Conservation (phyloP, 2,888 invertebrate genomes). For the Dinocampus coccinellae region DNA sequence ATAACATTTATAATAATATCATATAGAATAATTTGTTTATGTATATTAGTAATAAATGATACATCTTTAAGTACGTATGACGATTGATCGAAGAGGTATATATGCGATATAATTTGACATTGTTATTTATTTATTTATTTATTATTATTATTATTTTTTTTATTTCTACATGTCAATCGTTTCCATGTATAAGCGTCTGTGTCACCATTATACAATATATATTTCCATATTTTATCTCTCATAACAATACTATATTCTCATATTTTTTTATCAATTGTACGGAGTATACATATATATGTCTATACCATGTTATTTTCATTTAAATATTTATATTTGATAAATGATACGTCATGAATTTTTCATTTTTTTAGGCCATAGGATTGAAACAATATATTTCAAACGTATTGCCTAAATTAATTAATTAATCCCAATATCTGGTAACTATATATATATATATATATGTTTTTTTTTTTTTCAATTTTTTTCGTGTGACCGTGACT, state of each 20-base stretch:
- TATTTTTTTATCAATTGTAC: slow-evolving; percentile 1
- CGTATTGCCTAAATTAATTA: neutral
- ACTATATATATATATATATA: neutral
- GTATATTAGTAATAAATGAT: slow-evolving; percentile 39
- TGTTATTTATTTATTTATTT: slow-evolving; percentile 19
- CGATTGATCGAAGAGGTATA: slow-evolving; percentile 36
- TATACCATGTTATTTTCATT: slow-evolving; percentile 29
- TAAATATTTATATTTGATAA: neutral
- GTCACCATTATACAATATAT: slow-evolving; percentile 19
- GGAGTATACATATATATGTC: slow-evolving; percentile 31
- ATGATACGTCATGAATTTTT: neutral
- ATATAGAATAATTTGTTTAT: slow-evolving; percentile 37
- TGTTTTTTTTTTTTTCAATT: neutral
- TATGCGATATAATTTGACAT: slow-evolving; percentile 22
- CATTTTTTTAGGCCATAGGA: slow-evolving; percentile 21
- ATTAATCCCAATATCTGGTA: slow-evolving; percentile 5
- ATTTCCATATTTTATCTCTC: slow-evolving; percentile 2
- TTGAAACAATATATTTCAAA: slow-evolving; percentile 10
- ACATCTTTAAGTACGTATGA: slow-evolving; percentile 37
- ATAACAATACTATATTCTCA: neutral
- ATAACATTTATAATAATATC: slow-evolving; percentile 44
- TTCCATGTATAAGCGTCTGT: slow-evolving; percentile 5
- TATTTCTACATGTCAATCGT: slow-evolving; percentile 1
- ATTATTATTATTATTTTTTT: no score
- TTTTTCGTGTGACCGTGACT: slow-evolving; percentile 1